Conservation (phyloP, 2,888 invertebrate species). For the Steinernema scapterisci region DNA sequence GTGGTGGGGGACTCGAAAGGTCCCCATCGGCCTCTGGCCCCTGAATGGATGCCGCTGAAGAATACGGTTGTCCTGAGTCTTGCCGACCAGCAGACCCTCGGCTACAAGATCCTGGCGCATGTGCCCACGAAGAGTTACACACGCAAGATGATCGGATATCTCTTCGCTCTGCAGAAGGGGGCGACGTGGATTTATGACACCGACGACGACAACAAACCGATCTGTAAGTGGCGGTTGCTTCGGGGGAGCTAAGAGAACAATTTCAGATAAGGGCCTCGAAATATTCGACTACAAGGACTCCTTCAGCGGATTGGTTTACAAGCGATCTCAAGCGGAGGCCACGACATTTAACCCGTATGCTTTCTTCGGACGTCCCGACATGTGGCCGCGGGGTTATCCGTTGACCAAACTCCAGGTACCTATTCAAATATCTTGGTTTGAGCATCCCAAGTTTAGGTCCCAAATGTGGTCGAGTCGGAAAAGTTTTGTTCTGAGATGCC, state of each 20-base stretch:
- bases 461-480: too few relatives aligned
- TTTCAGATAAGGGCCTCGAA: background rate
- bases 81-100: background rate
- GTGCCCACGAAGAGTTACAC: slow-evolving; percentile 39
- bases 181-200: slow-evolving; percentile 42
- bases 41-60: background rate
- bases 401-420: slow-evolving; percentile 42
- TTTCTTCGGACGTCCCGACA: slow-evolving; percentile 59
- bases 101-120: slow-evolving; percentile 33
- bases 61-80: background rate
- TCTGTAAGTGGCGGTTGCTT: background rate
- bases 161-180: slow-evolving; percentile 41
- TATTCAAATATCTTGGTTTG: slow-evolving; percentile 10
- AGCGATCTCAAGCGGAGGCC: too few relatives aligned
- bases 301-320: background rate
- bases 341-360: slow-evolving; percentile 39
- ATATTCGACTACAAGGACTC: background rate
- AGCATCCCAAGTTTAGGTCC: background rate
- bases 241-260: background rate
- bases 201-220: slow-evolving; percentile 29
- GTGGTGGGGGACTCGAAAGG: slow-evolving; percentile 43
- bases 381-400: slow-evolving; percentile 65
- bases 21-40: slow-evolving; percentile 19
- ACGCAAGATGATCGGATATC: slow-evolving; percentile 43
- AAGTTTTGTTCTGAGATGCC: slow-evolving; percentile 12